Conservation (phyloP, 2,797 vertebrate genomes). For the Liasis olivaceus region DNA sequence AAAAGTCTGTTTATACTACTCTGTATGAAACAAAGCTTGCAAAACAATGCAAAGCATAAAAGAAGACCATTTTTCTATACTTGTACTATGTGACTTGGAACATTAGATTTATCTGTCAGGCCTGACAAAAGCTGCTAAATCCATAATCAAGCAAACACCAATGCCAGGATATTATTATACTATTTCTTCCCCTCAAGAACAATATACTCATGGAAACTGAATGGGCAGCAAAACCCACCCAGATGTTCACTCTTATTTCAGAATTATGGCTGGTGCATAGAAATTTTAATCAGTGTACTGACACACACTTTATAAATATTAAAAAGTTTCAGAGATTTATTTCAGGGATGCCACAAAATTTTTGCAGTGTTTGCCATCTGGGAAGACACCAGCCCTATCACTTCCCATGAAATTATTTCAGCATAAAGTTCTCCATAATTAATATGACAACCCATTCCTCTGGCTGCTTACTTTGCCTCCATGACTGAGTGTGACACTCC, state of each 20-base stretch:
- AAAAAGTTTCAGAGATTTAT: conserved; percentile 17
- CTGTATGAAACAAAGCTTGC: background rate
- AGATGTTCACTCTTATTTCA: conserved; percentile 11
- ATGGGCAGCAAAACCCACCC: background rate
- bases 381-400: background rate
- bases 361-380: conserved; percentile 10
- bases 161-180: background rate
- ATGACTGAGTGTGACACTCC: background rate
- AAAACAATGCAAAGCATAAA: background rate
- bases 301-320: conserved; percentile 14
- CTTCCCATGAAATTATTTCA: background rate
- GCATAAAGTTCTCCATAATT: conserved; percentile 6
- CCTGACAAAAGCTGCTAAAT: conserved; percentile 18
- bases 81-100: background rate
- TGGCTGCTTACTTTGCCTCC: background rate
- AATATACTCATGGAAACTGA: conserved; percentile 8
- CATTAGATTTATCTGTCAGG: conserved; percentile 9
- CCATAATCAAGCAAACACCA: conserved; percentile 16
- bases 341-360: conserved; percentile 3
- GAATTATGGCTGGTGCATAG: conserved; percentile 22
- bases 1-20: background rate
- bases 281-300: conserved; percentile 1
- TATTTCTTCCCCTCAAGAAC: background rate
- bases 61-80: conserved; percentile 15
- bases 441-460: background rate